Conservation (phyloP, 2,113 vertebrate species). For the Nothoprocta pentlandii region DNA sequence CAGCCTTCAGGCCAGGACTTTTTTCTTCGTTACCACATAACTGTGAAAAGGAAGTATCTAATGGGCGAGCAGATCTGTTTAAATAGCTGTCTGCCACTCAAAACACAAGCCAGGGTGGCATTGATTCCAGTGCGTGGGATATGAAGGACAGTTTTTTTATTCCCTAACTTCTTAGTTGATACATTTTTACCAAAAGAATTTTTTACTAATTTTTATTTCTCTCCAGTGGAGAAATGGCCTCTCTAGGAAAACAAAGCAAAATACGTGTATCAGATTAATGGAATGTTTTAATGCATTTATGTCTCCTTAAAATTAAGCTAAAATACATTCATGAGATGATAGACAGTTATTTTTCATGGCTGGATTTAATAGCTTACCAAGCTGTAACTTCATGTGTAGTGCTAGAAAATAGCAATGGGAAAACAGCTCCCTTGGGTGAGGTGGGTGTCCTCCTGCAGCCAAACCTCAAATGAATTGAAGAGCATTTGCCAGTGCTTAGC, state of each 20-base stretch:
- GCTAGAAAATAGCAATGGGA: neutral
- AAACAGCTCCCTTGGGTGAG: neutral
- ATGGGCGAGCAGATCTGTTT: neutral
- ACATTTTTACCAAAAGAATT: neutral
- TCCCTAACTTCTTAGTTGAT: neutral
- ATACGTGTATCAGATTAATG: neutral
- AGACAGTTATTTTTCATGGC: conserved; percentile 16
- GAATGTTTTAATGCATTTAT: neutral
- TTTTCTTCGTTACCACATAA: fast-evolving
- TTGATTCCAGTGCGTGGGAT: neutral
- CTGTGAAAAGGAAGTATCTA: neutral
- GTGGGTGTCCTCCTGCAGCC: neutral
- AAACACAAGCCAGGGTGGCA: neutral
- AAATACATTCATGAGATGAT: neutral
- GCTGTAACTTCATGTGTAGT: neutral
- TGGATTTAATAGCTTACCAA: conserved; percentile 31
- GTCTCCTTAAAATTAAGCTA: conserved; percentile 9
- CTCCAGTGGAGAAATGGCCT: neutral
- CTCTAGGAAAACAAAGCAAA: conserved; percentile 2
- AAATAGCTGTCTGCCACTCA: neutral
- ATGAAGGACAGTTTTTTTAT: neutral
- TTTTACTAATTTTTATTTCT: too few relatives aligned
- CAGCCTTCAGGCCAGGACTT: neutral
- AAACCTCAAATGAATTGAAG: neutral
- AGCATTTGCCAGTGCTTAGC: neutral